Conservation (phyloP, 2,797 vertebrate genomes). For the Coregonus sp. region DNA sequence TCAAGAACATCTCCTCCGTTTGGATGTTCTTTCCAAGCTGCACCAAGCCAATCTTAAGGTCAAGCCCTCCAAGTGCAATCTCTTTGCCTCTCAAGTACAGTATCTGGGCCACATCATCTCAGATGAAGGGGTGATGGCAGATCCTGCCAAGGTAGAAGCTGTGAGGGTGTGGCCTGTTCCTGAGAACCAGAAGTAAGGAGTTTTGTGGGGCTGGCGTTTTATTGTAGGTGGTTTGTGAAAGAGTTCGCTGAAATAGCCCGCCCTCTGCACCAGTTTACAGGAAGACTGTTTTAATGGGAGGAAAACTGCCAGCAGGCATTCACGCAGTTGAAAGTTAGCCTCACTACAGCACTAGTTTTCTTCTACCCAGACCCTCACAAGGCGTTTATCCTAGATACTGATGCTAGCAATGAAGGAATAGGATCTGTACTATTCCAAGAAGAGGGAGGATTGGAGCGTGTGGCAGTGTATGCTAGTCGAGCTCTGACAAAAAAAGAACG, state of each 20-base stretch:
- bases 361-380: constrained; percentile 23
- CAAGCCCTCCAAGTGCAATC: constrained; percentile 14
- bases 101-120: constrained; percentile 20
- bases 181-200: constrained; percentile 6
- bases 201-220: constrained; percentile 23
- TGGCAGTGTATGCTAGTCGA: not conserved
- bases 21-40: not conserved
- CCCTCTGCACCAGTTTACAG: constrained; percentile 19
- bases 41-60: constrained; percentile 6
- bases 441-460: not conserved
- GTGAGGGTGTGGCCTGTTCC: constrained; percentile 11
- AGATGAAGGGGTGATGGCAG: constrained; percentile 3
- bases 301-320: constrained; percentile 23
- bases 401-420: constrained; percentile 26
- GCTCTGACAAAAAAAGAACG: not conserved
- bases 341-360: constrained; percentile 12
- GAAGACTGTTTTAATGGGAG: constrained; percentile 10
- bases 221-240: constrained; percentile 14
- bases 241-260: constrained; percentile 20
- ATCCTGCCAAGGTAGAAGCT: constrained; percentile 18
- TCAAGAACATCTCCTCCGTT: not conserved
- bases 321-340: not conserved
- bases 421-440: constrained; percentile 10
- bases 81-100: constrained; percentile 18
- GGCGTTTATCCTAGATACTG: constrained; percentile 20